Evolutionary conservation across 2,113 vertebrate species (phyloP), one percentile per base, ranked within the genome.

Genomic region (Percina caprodes): DNA sequence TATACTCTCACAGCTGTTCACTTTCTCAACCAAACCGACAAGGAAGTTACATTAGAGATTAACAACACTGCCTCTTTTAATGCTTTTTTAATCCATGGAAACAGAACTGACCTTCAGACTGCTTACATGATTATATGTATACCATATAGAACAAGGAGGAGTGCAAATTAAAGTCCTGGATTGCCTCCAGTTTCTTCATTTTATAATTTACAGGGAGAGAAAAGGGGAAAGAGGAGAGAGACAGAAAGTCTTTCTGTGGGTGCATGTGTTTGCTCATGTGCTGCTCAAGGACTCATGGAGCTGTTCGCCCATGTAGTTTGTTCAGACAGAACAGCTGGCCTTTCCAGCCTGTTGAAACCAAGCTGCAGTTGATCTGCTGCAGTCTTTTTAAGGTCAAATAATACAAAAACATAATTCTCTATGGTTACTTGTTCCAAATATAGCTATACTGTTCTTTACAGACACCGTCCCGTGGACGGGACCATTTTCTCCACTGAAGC

Each of bases 301-400:
- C 63, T 54, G 56, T 45, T 56, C 7, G 33, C 15, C 61, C 62
- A 54, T 69, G 73, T 56, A 62, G 72, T 71, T 56, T 42, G 23
- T 55, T 80, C 67, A 68, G 72, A 76, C 54, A 66, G 77, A 79
- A 76, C 71, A 60, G 60, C 60, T 76, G 71, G 48, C 65, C 66
- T 85, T 65, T 75, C 23, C 58, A 59, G 70, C 24, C 59, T 24
- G 66, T 66, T 75, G 45, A 70, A 67, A 71, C 49, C 12, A 26
- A 52, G 69, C 55, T n/a, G 42, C 63, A 15, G 63, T 11, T 6
- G 39, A 21, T 48, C 68, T 49, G 46, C 39, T 75, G 52, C 21
- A 23, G 52, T 55, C 15, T 66, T 63, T 15, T 60, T 58, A 21
- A 58, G 42, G 52, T 69, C 60, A 77, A 19, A 51, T 24, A 33